These are phyloP conservation scores for Tychaedon coryphoeus DNA, from an alignment of 2,113 vertebrate genomes.

Conservation along the genomic window DNA sequence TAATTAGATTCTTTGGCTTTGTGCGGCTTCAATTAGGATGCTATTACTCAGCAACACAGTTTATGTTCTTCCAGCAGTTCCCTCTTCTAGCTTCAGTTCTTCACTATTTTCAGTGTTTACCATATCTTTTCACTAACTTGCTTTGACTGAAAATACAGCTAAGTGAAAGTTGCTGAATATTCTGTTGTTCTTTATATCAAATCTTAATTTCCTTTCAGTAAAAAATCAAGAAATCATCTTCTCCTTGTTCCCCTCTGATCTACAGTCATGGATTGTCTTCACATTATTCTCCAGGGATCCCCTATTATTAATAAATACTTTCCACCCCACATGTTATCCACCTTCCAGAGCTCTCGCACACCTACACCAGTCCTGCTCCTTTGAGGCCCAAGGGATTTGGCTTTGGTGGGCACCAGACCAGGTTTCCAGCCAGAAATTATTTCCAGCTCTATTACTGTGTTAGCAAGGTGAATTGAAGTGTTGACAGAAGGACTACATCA, in stretches of 20 bases:
- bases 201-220: neutral
- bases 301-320: neutral
- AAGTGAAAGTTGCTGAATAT: neutral
- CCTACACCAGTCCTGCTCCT: neutral
- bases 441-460: constrained; percentile 20
- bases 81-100: neutral
- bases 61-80: constrained; percentile 7
- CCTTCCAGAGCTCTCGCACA: neutral
- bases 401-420: constrained; percentile 1
- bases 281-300: neutral
- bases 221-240: neutral
- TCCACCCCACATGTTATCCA: neutral
- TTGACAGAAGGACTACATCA: constrained; percentile 38
- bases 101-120: neutral
- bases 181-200: neutral
- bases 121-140: neutral
- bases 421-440: constrained; percentile 18
- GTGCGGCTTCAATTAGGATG: constrained; percentile 15
- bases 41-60: constrained; percentile 33
- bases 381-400: neutral
- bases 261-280: neutral
- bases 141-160: neutral
- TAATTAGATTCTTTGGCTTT: constrained; percentile 44
- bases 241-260: neutral
- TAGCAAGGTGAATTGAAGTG: constrained; percentile 38